phyloP scores from a whole-genome alignment of 2,888 invertebrate species.

The Eupithecia centaureata region DNA sequence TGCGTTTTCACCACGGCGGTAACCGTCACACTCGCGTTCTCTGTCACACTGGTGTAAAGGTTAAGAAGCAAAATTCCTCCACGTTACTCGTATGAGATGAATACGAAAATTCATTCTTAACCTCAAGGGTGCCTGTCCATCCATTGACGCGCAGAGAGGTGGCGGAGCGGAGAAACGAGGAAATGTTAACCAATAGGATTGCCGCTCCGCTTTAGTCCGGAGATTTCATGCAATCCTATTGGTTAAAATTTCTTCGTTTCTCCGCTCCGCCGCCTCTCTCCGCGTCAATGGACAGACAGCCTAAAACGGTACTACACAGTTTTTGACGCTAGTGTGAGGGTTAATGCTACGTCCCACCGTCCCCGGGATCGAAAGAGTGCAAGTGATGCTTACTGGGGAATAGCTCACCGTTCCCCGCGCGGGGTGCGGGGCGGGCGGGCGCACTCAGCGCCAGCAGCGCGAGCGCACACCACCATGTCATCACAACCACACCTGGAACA shows the following conservation, averaged over 20 bases:
- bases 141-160: too few relatives aligned
- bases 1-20: not conserved
- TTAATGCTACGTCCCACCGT: conserved; percentile 14
- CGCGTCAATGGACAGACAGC: too few relatives aligned
- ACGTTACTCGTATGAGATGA: not conserved
- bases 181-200: too few relatives aligned
- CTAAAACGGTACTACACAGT: too few relatives aligned
- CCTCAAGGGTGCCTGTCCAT: too few relatives aligned
- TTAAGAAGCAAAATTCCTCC: not conserved
- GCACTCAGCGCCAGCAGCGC: conserved; percentile 77
- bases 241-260: too few relatives aligned
- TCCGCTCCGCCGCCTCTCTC: too few relatives aligned
- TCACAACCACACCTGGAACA: conserved; percentile 81
- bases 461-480: conserved; percentile 83
- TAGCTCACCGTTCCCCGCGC: conserved; percentile 81
- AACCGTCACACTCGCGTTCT: not conserved
- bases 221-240: too few relatives aligned
- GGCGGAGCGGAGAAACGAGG: too few relatives aligned
- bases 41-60: not conserved
- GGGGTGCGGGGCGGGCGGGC: conserved; percentile 77
- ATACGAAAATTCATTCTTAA: not conserved
- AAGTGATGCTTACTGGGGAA: conserved; percentile 80
- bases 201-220: too few relatives aligned
- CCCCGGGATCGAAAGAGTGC: conserved; percentile 52
- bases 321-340: not conserved